These are phyloP conservation scores for Taxidea taxus DNA, from an alignment of 2,113 vertebrate genomes.

Conservation along the genomic window DNA sequence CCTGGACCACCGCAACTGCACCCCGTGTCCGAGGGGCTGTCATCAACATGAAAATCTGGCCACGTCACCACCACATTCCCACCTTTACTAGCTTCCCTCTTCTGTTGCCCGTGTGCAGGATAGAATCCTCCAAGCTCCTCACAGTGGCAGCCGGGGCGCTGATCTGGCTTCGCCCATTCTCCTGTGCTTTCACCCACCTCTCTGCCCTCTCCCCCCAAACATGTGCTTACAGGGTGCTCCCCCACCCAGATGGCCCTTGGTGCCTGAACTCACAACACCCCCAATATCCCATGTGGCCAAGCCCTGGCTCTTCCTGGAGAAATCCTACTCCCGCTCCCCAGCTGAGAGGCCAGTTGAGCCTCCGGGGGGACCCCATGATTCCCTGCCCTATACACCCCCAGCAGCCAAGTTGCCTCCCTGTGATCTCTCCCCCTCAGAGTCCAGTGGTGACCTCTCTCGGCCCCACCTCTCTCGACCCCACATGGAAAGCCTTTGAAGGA, in stretches of 20 bases:
- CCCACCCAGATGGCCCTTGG: too few species aligned
- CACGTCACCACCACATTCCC: not conserved
- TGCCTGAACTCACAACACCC: not conserved
- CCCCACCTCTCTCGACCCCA: too few species aligned
- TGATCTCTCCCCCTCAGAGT: not conserved
- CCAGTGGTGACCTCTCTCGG: not conserved
- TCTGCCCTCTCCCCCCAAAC: not conserved
- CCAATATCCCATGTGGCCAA: not conserved
- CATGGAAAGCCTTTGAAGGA: not conserved
- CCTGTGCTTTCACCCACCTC: not conserved
- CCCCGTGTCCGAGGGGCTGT: not conserved
- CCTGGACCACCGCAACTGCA: not conserved
- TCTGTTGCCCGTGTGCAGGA: not conserved
- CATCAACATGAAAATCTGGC: not conserved
- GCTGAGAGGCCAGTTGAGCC: not conserved
- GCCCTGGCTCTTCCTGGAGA: not conserved
- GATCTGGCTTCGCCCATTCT: not conserved
- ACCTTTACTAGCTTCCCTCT: not conserved
- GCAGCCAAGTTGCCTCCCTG: not conserved
- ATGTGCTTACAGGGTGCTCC: too few species aligned
- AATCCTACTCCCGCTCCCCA: not conserved
- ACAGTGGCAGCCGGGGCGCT: accelerated
- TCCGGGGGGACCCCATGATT: not conserved
- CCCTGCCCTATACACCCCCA: not conserved
- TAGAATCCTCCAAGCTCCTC: not conserved